Evolutionary conservation across 2,888 invertebrate genomes (phyloP).

Genomic region (Leucania comma): DNA sequence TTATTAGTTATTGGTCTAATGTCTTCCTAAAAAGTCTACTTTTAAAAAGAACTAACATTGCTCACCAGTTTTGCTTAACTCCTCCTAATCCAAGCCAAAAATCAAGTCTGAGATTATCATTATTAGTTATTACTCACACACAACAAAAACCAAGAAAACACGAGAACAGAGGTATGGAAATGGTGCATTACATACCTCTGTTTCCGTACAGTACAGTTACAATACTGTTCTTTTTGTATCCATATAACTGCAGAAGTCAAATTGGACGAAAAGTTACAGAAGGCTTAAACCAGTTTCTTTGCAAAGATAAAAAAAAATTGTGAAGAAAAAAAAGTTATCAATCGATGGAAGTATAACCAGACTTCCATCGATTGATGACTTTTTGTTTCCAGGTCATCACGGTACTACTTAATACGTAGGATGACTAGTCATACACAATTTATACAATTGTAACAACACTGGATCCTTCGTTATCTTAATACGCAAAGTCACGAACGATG

Average conservation of each 20-base stretch:
- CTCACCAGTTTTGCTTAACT: neutral
- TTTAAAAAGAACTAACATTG: neutral
- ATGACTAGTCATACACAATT: slow-evolving; percentile 4
- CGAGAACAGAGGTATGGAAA: neutral
- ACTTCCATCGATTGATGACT: too few species aligned
- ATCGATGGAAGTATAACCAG: neutral
- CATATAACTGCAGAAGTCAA: neutral
- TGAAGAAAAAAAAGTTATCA: too few species aligned
- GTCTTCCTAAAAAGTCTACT: too few species aligned
- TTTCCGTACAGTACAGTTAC: too few species aligned
- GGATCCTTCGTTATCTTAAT: slow-evolving; percentile 11
- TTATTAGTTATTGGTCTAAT: too few species aligned
- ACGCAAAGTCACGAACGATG: slow-evolving; percentile 2
- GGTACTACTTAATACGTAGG: neutral
- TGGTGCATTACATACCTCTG: too few species aligned
- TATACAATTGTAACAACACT: neutral
- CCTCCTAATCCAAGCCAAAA: neutral
- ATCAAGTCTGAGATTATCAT: too few species aligned
- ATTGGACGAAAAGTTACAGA: neutral
- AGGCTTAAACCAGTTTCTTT: neutral
- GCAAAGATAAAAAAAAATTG: neutral
- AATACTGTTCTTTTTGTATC: too few species aligned
- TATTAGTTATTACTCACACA: too few species aligned
- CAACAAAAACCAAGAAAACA: too few species aligned
- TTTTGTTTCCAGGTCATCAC: neutral